phyloP scores from a whole-genome alignment of 2,888 invertebrate genomes.

The Apodemia hepburni region DNA sequence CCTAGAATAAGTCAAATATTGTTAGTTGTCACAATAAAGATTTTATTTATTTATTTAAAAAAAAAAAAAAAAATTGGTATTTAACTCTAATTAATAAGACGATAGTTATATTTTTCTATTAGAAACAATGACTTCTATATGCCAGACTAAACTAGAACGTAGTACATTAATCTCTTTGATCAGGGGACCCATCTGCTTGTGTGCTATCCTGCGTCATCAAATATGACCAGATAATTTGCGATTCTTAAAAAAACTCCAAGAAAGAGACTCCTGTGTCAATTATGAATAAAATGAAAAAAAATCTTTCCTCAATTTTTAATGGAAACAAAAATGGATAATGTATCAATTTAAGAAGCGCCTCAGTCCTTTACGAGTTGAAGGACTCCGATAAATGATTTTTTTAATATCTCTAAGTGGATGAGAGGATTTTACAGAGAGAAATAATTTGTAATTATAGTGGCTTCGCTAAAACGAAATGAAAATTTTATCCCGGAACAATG shows the following conservation, averaged over 20 bases:
- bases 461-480: conserved; percentile 60
- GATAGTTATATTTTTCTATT: too few relatives aligned
- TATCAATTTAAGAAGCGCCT: conserved; percentile 13
- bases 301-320: conserved; percentile 11
- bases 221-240: neutral
- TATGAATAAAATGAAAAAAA: conserved; percentile 9
- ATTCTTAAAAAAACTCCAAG: neutral
- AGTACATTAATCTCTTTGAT: too few relatives aligned
- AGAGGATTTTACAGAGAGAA: conserved; percentile 4
- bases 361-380: neutral
- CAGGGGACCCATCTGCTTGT: too few relatives aligned
- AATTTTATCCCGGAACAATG: conserved; percentile 60
- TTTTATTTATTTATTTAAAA: too few relatives aligned
- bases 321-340: conserved; percentile 12
- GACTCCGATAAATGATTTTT: conserved; percentile 13
- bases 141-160: too few relatives aligned
- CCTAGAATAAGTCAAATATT: too few relatives aligned
- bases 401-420: conserved; percentile 15
- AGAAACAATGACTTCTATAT: too few relatives aligned
- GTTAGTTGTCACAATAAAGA: too few relatives aligned
- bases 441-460: conserved; percentile 13
- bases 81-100: too few relatives aligned
- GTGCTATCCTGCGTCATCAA: neutral
- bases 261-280: neutral
- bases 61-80: too few relatives aligned